phyloP scores from a whole-genome alignment of 2,888 invertebrate genomes.

The Hecatera dysodea region DNA sequence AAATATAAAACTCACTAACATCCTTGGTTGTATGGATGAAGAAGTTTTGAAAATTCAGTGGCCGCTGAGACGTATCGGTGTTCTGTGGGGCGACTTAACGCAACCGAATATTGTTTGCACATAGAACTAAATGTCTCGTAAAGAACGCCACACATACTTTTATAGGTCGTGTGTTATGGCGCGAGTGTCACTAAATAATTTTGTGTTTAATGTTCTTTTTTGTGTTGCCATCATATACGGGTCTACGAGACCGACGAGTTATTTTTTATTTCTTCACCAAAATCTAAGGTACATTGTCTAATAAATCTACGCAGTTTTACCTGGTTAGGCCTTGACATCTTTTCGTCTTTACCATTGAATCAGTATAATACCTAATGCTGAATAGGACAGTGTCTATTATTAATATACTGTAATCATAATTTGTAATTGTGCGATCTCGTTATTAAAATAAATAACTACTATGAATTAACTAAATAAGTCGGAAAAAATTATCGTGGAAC shows the following conservation, averaged over 20 bases:
- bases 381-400: too few relatives aligned
- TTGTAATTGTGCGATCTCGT: too few relatives aligned
- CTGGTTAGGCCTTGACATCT: too few relatives aligned
- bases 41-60: background rate
- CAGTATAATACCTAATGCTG: too few relatives aligned
- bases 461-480: background rate
- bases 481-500: background rate
- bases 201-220: slow-evolving; percentile 38
- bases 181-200: slow-evolving; percentile 43
- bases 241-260: slow-evolving; percentile 9
- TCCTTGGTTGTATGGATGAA: too few relatives aligned
- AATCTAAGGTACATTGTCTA: too few relatives aligned
- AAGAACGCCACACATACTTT: slow-evolving; percentile 58
- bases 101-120: slow-evolving; percentile 72
- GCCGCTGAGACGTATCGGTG: background rate
- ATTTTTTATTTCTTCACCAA: background rate
- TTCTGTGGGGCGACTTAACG: slow-evolving; percentile 66
- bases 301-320: too few relatives aligned
- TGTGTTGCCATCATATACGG: slow-evolving; percentile 28
- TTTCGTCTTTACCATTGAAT: too few relatives aligned
- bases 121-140: slow-evolving; percentile 58
- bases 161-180: slow-evolving; percentile 54
- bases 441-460: too few relatives aligned
- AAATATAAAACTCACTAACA: too few relatives aligned
- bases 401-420: too few relatives aligned